Percentiles rank a stretch among this genome's conserved stretches.
Conservation (phyloP, 2,113 vertebrate species). For the Megaceryle torquata region DNA sequence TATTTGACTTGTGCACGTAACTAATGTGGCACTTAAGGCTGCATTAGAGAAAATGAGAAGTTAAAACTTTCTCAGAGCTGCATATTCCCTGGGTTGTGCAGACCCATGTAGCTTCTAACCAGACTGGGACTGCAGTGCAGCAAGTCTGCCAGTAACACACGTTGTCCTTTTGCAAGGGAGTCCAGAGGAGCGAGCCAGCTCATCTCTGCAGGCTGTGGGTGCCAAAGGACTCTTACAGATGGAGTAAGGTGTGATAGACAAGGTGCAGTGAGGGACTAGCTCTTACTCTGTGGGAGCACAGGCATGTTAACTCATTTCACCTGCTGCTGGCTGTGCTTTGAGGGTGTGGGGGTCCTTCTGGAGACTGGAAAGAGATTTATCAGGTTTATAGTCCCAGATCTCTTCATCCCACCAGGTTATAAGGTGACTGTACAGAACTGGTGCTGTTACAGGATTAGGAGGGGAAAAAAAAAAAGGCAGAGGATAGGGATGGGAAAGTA, state of each 20-base stretch:
- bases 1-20: neutral
- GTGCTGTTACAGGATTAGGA: neutral
- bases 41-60: neutral
- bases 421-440: neutral
- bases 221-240: neutral
- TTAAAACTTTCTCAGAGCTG: neutral
- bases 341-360: neutral
- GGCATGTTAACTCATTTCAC: accelerated
- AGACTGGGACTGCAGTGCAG: conserved; percentile 46
- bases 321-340: neutral
- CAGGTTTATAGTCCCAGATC: accelerated
- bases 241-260: neutral
- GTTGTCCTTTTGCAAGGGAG: neutral
- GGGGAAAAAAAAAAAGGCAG: too few relatives aligned
- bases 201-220: neutral
- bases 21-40: neutral
- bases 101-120: neutral
- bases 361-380: neutral
- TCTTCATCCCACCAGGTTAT: neutral
- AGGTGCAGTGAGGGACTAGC: neutral
- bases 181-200: neutral
- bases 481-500: neutral
- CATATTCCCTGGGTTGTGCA: neutral
- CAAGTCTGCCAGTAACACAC: conserved; percentile 18
- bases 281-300: neutral